phyloP scores from a whole-genome alignment of 2,797 vertebrate species.

The Eleutherodactylus coqui region DNA sequence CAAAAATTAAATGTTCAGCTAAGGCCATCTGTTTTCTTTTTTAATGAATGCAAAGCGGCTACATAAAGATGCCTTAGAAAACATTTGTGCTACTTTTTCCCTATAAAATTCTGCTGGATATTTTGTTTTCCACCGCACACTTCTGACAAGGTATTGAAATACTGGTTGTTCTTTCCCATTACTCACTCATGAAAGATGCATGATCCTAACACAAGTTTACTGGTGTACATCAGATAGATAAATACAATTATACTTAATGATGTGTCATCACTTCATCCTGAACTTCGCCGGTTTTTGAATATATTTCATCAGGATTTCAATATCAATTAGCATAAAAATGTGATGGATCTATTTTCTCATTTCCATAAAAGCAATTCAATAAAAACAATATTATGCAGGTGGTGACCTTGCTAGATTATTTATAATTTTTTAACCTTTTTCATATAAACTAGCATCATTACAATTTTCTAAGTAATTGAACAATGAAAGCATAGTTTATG shows the following conservation, averaged over 20 bases:
- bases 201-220: conserved; percentile 27
- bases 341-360: conserved; percentile 28
- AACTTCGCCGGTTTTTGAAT: conserved; percentile 28
- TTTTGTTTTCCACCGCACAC: background rate
- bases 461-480: background rate
- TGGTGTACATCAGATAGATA: conserved; percentile 9
- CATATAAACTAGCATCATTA: background rate
- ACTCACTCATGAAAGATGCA: conserved; percentile 37
- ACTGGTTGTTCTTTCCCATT: conserved; percentile 15
- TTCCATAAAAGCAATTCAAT: conserved; percentile 45
- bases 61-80: conserved; percentile 30
- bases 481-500: background rate
- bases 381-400: conserved; percentile 25
- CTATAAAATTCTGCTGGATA: conserved; percentile 13
- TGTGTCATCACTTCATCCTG: conserved; percentile 32
- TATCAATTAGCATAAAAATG: conserved; percentile 38
- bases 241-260: conserved; percentile 43
- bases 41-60: conserved; percentile 9
- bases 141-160: conserved; percentile 18
- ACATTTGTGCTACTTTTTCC: conserved; percentile 11
- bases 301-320: conserved; percentile 20
- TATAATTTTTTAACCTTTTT: background rate
- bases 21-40: conserved; percentile 29
- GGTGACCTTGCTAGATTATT: conserved; percentile 35
- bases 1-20: conserved; percentile 34